phyloP scores from a whole-genome alignment of 2,888 invertebrate species.

The Agrotis puta region DNA sequence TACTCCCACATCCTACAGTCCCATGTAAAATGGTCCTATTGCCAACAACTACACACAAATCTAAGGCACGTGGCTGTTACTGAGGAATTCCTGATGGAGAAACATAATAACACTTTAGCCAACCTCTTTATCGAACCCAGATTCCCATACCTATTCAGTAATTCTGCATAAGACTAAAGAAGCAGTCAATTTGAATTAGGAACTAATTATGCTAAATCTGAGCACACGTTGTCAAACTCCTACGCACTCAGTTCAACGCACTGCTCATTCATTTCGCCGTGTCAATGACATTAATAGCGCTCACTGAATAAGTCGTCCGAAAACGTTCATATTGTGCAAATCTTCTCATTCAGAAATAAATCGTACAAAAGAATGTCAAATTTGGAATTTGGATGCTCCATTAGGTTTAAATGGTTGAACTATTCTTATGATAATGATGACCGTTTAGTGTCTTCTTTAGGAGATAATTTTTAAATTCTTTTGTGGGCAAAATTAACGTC shows the following conservation, averaged over 20 bases:
- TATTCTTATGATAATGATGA: constrained; percentile 28
- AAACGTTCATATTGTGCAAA: constrained; percentile 28
- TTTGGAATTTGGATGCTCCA: constrained; percentile 14
- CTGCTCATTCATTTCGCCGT: constrained; percentile 55
- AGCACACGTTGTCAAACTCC: constrained; percentile 45
- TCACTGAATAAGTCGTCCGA: constrained; percentile 35
- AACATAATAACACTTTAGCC: too few species aligned
- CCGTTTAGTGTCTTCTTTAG: constrained; percentile 14
- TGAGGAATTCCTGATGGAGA: too few species aligned
- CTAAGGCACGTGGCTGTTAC: too few species aligned
- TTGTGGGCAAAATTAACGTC: neutral
- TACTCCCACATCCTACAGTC: too few species aligned
- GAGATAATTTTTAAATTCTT: neutral
- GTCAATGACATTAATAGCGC: constrained; percentile 60
- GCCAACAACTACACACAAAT: too few species aligned
- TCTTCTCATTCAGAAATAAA: constrained; percentile 38
- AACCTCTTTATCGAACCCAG: too few species aligned
- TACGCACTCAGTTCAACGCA: constrained; percentile 60
- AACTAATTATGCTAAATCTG: constrained; percentile 45
- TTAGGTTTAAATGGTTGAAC: constrained; percentile 23
- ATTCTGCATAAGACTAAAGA: too few species aligned
- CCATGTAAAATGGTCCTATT: too few species aligned
- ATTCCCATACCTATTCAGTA: too few species aligned
- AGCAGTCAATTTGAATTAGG: constrained; percentile 42
- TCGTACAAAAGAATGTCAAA: constrained; percentile 33